phyloP scores from a whole-genome alignment of 2,113 vertebrate species.

The Anhinga rufa region DNA sequence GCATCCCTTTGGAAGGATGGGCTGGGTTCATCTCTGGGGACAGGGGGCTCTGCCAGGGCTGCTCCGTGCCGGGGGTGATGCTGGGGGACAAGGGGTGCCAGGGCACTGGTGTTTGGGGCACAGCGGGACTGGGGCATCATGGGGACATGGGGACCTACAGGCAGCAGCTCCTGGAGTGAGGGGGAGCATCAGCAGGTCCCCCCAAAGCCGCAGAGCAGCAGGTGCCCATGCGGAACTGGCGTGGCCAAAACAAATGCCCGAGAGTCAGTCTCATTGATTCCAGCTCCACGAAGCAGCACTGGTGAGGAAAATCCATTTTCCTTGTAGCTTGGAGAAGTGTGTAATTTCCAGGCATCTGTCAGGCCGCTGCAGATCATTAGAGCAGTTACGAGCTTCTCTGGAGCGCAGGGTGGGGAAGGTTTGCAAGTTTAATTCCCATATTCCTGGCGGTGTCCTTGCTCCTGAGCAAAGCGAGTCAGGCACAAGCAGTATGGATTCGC shows the following conservation, averaged over 20 bases:
- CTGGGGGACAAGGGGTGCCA: background rate
- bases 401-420: background rate
- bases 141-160: background rate
- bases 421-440: background rate
- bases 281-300: background rate
- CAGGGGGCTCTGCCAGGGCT: background rate
- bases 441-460: background rate
- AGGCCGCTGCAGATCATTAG: background rate
- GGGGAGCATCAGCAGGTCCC: background rate
- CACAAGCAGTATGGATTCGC: background rate
- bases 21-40: background rate
- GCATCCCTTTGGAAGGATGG: background rate
- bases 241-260: accelerated
- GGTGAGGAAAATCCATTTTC: constrained; percentile 40
- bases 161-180: accelerated
- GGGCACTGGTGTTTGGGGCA: background rate
- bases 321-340: background rate
- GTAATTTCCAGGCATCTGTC: constrained; percentile 4
- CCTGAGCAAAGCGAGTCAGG: accelerated
- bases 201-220: background rate
- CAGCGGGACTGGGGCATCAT: background rate
- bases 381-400: background rate
- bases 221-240: accelerated
- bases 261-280: background rate
- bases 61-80: accelerated